Base-by-base conservation (phyloP, 2,113 vertebrate genomes). In the human region DNA sequence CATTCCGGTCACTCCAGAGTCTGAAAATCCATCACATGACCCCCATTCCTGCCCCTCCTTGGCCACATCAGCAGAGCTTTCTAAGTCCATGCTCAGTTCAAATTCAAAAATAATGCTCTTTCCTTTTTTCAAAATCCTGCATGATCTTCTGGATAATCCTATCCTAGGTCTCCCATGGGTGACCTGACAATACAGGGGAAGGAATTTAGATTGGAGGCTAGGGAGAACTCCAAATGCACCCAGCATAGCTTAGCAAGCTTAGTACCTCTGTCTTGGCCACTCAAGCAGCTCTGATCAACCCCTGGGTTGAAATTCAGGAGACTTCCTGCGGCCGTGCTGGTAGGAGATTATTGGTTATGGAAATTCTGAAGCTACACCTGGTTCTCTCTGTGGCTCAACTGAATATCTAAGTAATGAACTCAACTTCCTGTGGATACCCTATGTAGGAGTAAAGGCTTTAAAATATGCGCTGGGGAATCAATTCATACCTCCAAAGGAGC, bases 31-130 rank as follows among this genome's bases (percentile, higher is more conserved):
- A 66, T 96, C 93, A 50, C 90, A 57, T 88, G 93, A 96, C 83
- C 82, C 95, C 50, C 0, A 0, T 30, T 73, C 90, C 59, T 30
- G 52, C 45, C 90, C 64, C 27, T 43, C 27, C 83, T 85, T 59
- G 88, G 94, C 96, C 97, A 97, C 96, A 97, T 98, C 98, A 94
- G 81, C 82, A 84, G 70, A 52, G 73, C 76, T 75, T 91, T 83
- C 38, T 59, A 70, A 96, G 76, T 92, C 86, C 80, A 30, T 4
- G 40, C 75, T 88, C 84, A 16, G 18, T 73, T 87, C 80, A 38
- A 78, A 93, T 64, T 72, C 22, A 72, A 52, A 89, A 72, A 23
- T 27, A 8, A 17, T 0, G 10, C 50, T 4, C 78, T 93, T 90
- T 79, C 10, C 40, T 83, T 23, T 35, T 82, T 79, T 50, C 40